Evolutionary conservation across 2,113 vertebrate genomes (phyloP).

Genomic region (Coregonus clupeaformis): DNA sequence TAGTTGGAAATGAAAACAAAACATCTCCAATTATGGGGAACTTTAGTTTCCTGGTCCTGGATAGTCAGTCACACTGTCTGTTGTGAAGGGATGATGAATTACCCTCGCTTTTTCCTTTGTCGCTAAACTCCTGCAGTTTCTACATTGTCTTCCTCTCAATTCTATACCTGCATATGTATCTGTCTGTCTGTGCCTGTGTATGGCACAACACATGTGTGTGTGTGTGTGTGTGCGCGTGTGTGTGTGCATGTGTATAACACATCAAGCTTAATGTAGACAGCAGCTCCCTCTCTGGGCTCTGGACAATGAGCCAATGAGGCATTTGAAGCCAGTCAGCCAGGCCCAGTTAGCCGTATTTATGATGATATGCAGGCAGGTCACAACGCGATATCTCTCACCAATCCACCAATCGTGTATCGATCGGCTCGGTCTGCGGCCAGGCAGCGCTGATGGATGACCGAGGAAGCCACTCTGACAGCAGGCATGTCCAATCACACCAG

Average conservation of each 20-base stretch:
- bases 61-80: conserved; percentile 69
- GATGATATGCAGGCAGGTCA: conserved; percentile 49
- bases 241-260: background rate
- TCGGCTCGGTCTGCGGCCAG: conserved; percentile 60
- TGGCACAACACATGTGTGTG: too few relatives aligned
- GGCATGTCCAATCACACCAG: conserved; percentile 45
- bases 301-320: conserved; percentile 57
- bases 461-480: conserved; percentile 58
- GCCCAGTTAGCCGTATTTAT: conserved; percentile 24
- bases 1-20: conserved; percentile 56
- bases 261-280: background rate
- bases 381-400: conserved; percentile 49
- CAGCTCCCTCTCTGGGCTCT: conserved; percentile 6
- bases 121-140: conserved; percentile 61
- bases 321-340: conserved; percentile 2
- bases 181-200: too few relatives aligned
- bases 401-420: conserved; percentile 61
- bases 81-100: conserved; percentile 69
- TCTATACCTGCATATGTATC: background rate
- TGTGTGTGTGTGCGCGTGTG: background rate
- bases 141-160: conserved; percentile 50
- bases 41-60: conserved; percentile 66
- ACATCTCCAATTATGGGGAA: conserved; percentile 69
- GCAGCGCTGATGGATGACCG: conserved; percentile 64
- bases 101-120: conserved; percentile 63